Evolutionary conservation across 2,797 vertebrate species (phyloP), one percentile per base, ranked within the genome.

Genomic region (Uromys caudimaculatus): DNA sequence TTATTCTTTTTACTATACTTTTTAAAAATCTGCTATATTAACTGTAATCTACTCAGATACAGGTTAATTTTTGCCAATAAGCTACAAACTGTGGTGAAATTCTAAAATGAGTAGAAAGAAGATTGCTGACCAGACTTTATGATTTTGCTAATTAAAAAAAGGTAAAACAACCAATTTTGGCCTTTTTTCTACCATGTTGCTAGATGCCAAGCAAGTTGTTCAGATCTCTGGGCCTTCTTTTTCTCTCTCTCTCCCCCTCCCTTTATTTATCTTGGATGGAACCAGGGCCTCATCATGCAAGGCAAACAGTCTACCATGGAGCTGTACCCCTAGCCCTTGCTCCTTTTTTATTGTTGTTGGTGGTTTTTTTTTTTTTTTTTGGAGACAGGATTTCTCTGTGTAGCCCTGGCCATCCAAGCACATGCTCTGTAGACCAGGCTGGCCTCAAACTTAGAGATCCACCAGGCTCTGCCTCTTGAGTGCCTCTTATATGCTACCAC

Each of bases 31-130:
- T 97, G 41, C 90, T 97, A 44, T 17, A 64, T 41, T 97, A 95
- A n/a, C 69, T 95, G 47, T 91, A 79, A 92, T 94, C 60, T 96
- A 58, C 83, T 79, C 54, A 97, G 89, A 82, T 96, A 32, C 93
- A 89, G 60, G 23, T 97, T 95, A 95, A 95, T 90, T 94, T 91
- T 97, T 96, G 24, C 71, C 90, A 90, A 90, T 67, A 89, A 97
- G 77, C 62, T 96, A 69, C 78, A 91, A 96, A 88, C 35, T 83
- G 79, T 1, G 13, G 50, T 32, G 16, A 87, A 50, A 27, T 93
- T 84, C 27, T 69, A 87, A 64, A 64, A 52, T 71, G n/a, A 76
- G 16, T 85, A 56, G 50, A 84, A 82, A 89, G 38, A 92, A 75
- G 71, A 71, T 69, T 11, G 52, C 10, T 86, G 81, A 44, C 16